Base-by-base conservation (phyloP, 2,888 invertebrate genomes). In the Dynastes tityus region DNA sequence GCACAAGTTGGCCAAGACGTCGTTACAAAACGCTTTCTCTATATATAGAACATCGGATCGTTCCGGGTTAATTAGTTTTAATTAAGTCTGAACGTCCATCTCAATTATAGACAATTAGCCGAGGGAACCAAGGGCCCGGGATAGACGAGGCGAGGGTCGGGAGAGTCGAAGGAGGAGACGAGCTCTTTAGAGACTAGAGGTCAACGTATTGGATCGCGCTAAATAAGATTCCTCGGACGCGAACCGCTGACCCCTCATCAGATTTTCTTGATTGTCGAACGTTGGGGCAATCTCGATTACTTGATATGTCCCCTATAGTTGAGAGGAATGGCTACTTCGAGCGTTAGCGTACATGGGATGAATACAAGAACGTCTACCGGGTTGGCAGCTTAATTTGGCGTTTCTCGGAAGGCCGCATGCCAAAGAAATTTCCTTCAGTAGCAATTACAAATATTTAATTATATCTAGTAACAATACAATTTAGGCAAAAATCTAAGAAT, bases 91-190 rank as follows among this genome's bases (percentile, higher is more conserved):
- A 80, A 82, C 83, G 82, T 84, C 81, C 81, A 82, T 84, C 83
- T 83, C 83, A 84, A 84, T 85, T 82, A 84, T 79, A 80, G 75
- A 80, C 81, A 83, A 84, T 85, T 83, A 83, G 81, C 49, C 77
- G 80, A 80, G 82, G 82, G 80, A 81, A 8, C 8, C 45, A 45
- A 45, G 45, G 45, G 11, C 11, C 8, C 11, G 8, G 11, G 45
- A 45, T 45, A 11, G 45, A 11, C 1, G 11, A 45, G 8, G 45
- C 45, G 45, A 45, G 45, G 45, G 0, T 45, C 45, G 45, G 45
- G 8, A 22, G 55, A 22, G 22, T 5, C 6, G 55, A 6, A 27
- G 55, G 27, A 27, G 27, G n/a, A 13, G 53, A 4, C n/a, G n/a
- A 53, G 27, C 13, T 22, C 55, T 8, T 22, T 58, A 22, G 27